phyloP scores from a whole-genome alignment of 2,888 invertebrate species.

The Stegophylla sp. region DNA sequence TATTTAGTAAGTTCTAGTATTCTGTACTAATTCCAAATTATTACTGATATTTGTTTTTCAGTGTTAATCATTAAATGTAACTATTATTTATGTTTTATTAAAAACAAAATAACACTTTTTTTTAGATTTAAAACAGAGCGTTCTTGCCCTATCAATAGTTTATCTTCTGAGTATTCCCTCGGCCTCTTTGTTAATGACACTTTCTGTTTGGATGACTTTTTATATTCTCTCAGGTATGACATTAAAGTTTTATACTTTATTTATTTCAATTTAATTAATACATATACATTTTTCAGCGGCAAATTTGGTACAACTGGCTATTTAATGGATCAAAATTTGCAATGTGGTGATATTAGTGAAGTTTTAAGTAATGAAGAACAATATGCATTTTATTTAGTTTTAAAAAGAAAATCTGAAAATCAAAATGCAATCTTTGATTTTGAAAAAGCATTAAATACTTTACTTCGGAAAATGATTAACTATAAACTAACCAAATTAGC shows the following conservation, averaged over 20 bases:
- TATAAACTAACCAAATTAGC: constrained; percentile 36
- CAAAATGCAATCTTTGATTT: not conserved
- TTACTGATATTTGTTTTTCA: too few species aligned
- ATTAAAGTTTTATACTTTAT: not conserved
- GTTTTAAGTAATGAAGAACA: constrained; percentile 2
- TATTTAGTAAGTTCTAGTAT: too few species aligned
- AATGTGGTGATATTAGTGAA: constrained; percentile 3
- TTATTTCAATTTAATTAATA: not conserved
- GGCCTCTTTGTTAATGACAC: constrained; percentile 2
- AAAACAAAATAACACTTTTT: too few species aligned
- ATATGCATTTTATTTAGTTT: constrained; percentile 34
- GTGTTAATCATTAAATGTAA: too few species aligned
- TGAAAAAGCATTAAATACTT: not conserved
- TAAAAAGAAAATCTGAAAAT: not conserved
- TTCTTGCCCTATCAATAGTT: not conserved
- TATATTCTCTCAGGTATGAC: constrained; percentile 23
- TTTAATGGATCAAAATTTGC: constrained; percentile 43
- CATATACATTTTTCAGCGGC: not conserved
- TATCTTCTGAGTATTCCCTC: constrained; percentile 14
- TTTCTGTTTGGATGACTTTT: not conserved
- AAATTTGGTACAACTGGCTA: not conserved
- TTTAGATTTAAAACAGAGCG: not conserved
- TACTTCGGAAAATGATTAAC: constrained; percentile 9
- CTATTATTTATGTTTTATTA: too few species aligned
- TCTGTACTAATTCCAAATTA: too few species aligned